Evolutionary conservation across 1,140 invertebrate species (phyloP).

Genomic region (Pseudomyrmex pallidus): DNA sequence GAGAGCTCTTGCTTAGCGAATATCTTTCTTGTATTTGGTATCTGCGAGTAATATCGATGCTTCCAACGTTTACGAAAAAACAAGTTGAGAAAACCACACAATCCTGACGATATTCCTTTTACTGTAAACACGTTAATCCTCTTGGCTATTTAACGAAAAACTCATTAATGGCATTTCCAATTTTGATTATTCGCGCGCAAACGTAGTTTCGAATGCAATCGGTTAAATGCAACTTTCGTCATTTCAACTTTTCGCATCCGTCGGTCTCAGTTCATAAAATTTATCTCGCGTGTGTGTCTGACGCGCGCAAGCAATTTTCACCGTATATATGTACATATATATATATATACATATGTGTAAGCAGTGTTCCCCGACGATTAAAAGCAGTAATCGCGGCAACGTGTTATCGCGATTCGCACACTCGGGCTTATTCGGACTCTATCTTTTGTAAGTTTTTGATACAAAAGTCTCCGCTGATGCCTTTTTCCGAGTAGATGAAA

Average conservation of each 20-base stretch:
- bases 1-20: constrained; percentile 39
- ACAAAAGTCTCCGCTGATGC: constrained; percentile 68
- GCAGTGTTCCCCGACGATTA: constrained; percentile 2
- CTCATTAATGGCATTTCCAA: constrained; percentile 8
- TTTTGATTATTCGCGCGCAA: no score
- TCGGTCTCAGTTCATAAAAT: constrained; percentile 30
- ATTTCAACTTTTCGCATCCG: not conserved
- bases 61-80: not conserved
- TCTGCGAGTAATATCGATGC: constrained; percentile 33
- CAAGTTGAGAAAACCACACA: not conserved
- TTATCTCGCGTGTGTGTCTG: not conserved
- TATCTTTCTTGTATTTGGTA: constrained; percentile 50
- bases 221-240: constrained; percentile 36
- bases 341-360: no score
- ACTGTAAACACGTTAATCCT: no score
- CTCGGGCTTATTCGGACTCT: constrained; percentile 17
- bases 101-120: no score
- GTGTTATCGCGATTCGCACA: constrained; percentile 36
- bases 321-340: no score
- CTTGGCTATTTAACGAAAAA: constrained; percentile 7
- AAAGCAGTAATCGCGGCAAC: constrained; percentile 47
- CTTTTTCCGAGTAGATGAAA: constrained; percentile 56
- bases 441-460: constrained; percentile 60
- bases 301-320: no score
- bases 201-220: constrained; percentile 34